Base-by-base conservation (phyloP, 2,113 vertebrate genomes). In the Erythrocercus mccallii region DNA sequence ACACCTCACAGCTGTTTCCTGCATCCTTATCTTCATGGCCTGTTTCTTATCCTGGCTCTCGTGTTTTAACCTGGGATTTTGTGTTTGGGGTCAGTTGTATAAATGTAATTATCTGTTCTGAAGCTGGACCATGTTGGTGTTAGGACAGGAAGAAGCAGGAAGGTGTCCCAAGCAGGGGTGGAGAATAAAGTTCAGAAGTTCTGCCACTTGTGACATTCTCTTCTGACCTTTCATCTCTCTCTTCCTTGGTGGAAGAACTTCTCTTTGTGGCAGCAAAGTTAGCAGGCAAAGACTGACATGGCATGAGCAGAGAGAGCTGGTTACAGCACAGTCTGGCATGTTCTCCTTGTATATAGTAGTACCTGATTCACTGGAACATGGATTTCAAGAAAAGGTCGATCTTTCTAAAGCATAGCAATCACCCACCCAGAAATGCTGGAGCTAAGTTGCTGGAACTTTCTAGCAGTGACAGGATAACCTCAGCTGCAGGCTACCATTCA, bases 51-150 rank as follows among this genome's bases (percentile, higher is more conserved):
- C 5, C 48, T n/a, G 22, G 8, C 17, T 51, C 22, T 60, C 31
- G 44, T 11, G 13, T 6, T 92, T 53, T 42, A 27, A 40, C 18
- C 47, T 42, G 28, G 5, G 5, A 4, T 90, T 90, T 61, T 60
- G 10, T 30, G 6, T 57, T 81, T 88, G 22, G 3, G 2, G 31
- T 69, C 14, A 65, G 6, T 27, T 62, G 37, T 25, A 25, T 19
- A 64, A 58, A 45, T 62, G 28, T 33, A 12, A 18, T 28, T 5
- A 16, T 8, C 19, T 56, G 3, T 64, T 90, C 45, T 79, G 47
- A 74, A 54, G 2, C 6, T 84, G 10, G 7, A 11, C 23, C 1
- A 2, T 33, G 8, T 5, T 56, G 2, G 7, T 1, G 0, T 80
- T 79, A 57, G 6, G 19, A 15, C 25, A 77, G 33, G n/a, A 66